These are phyloP conservation scores for Blastobasis lacticolella DNA, from an alignment of 2,888 invertebrate genomes.

Conservation along the genomic window DNA sequence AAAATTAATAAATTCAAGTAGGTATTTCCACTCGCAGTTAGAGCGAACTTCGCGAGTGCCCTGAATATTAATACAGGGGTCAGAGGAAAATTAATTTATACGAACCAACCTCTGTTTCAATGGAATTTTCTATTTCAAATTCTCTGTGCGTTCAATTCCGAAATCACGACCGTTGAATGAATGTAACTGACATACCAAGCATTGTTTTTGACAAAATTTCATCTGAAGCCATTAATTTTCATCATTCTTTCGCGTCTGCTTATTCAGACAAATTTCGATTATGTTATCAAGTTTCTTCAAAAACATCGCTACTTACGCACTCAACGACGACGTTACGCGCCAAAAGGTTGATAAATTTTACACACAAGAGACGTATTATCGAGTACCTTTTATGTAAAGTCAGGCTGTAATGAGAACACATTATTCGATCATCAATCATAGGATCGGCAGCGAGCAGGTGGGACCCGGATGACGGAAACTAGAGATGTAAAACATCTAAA, in stretches of 20 bases:
- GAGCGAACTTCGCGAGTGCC: conserved; percentile 64
- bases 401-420: conserved; percentile 39
- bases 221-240: not conserved
- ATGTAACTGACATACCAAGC: conserved; percentile 11
- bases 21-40: conserved; percentile 56
- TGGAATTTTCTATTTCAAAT: conserved; percentile 58
- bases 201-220: too few species aligned
- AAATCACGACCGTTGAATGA: conserved; percentile 42
- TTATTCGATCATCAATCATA: conserved; percentile 50
- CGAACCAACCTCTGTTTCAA: conserved; percentile 54
- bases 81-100: conserved; percentile 64
- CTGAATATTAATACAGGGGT: conserved; percentile 69
- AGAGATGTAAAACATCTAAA: too few species aligned
- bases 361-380: conserved; percentile 6
- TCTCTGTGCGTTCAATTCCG: conserved; percentile 44
- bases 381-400: conserved; percentile 17
- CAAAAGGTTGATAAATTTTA: not conserved
- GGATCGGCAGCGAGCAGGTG: conserved; percentile 33
- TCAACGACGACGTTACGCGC: not conserved
- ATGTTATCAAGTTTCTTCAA: not conserved
- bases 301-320: too few species aligned
- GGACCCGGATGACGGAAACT: conserved; percentile 6
- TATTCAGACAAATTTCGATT: not conserved
- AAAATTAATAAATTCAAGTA: conserved; percentile 59
- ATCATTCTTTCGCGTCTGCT: not conserved